Evolutionary conservation across 1,140 invertebrate species (phyloP), one percentile per base, ranked within the genome.

Genomic region (Cardiocondyla obscurior): DNA sequence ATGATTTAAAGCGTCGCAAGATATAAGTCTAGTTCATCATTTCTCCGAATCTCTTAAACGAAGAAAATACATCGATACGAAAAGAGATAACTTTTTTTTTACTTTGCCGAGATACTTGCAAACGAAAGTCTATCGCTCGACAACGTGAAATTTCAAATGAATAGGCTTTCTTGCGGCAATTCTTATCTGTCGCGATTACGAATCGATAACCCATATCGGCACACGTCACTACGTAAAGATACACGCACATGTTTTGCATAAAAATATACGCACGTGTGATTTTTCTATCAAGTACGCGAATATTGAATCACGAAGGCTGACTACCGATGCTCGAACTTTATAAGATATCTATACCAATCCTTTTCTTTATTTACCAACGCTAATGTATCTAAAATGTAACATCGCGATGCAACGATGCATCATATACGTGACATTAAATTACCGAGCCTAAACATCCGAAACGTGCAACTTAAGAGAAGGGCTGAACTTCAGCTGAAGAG

Each of bases 181-280:
- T 55, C 76, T 87, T 87, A 83, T 87, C 85, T 83, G 8, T 16
- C 3, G 6, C 73, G 81, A 84, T 86, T 86, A 84, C 46, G 33
- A 87, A 86, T 86, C 81, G 86, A 87, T 87, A 87, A 86, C 73
- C 53, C 62, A 42, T 46, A 42, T 30, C 12, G 65, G 86, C 60
- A 36, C 33, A 39, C 53, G 28, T 1, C 8, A 62, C 36, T 58
- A 55, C 64, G 65, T 65, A n/a, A 22, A 60, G 46, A 82, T 53
- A 70, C 60, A 67, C 60, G 46, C 42, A 84, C 36, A 42, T 12
- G 28, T 70, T 39, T 58, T 36, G 3, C 33, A 16, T n/a, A 4
- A 1, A 5, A 46, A 46, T n/a, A 46, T 5, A 2, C 16, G 14
- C 33, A 42, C 39, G 30, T 57, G 33, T 39, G 19, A n/a, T 51